These are phyloP conservation scores for Formicarius rufipectus DNA, from an alignment of 2,113 vertebrate genomes.

Conservation along the genomic window DNA sequence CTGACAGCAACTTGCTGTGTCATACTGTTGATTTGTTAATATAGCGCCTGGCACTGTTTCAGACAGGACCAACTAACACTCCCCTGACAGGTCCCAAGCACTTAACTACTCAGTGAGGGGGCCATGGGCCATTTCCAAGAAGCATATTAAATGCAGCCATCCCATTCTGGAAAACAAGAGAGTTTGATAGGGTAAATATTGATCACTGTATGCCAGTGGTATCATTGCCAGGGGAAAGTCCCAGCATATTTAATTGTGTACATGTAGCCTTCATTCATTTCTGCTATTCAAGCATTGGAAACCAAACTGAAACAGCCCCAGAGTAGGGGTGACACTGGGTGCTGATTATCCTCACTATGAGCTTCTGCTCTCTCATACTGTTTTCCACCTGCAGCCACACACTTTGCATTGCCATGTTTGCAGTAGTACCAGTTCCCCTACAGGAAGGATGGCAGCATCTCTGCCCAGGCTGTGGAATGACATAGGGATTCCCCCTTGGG, in stretches of 20 bases:
- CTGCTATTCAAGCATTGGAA: not conserved
- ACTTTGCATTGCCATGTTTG: not conserved
- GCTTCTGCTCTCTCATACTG: not conserved
- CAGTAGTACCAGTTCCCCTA: not conserved
- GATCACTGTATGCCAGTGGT: not conserved
- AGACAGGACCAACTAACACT: not conserved
- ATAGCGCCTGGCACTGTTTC: not conserved
- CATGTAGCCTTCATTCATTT: not conserved
- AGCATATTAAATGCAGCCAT: not conserved
- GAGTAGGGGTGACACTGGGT: not conserved
- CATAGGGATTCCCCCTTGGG: not conserved
- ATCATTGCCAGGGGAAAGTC: not conserved
- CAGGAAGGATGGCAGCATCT: not conserved
- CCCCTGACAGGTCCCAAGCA: not conserved
- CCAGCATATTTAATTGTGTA: not conserved
- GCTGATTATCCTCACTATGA: not conserved
- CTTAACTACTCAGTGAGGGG: rapidly evolving
- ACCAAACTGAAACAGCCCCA: not conserved
- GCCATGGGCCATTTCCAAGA: not conserved
- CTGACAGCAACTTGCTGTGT: not conserved
- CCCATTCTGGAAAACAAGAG: not conserved
- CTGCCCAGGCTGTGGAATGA: not conserved
- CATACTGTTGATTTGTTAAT: not conserved
- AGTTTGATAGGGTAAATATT: not conserved
- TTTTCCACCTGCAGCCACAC: not conserved